Conservation (phyloP, 2,888 invertebrate genomes). For the Aspidiotus destructor region DNA sequence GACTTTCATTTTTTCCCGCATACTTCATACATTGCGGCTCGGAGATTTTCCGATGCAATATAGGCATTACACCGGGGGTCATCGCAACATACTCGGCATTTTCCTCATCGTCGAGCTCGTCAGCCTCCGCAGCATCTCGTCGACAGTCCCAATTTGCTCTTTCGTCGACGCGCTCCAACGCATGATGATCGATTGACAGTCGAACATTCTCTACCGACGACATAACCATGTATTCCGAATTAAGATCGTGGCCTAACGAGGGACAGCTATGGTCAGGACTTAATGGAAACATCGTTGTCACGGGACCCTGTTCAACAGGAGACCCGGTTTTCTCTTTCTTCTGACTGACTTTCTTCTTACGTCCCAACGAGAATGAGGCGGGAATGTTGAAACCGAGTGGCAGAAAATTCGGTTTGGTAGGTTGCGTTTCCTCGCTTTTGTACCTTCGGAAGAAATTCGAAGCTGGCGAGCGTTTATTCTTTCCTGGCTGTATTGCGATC, state of each 20-base stretch:
- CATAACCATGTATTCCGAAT: constrained; percentile 18
- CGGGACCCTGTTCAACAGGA: neutral
- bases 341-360: constrained; percentile 18
- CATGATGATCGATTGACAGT: constrained; percentile 12
- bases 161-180: constrained; percentile 19
- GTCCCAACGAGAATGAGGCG: constrained; percentile 31
- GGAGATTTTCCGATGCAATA: constrained; percentile 19
- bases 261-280: constrained; percentile 13
- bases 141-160: constrained; percentile 17
- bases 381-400: constrained; percentile 34
- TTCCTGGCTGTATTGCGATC: constrained; percentile 24
- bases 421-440: constrained; percentile 13
- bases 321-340: constrained; percentile 24
- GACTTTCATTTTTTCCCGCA: neutral
- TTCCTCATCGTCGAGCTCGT: constrained; percentile 12
- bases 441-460: constrained; percentile 21
- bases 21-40: constrained; percentile 17
- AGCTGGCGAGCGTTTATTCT: constrained; percentile 16
- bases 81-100: constrained; percentile 13
- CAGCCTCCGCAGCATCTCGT: neutral
- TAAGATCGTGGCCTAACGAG: constrained; percentile 21
- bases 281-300: constrained; percentile 22
- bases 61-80: constrained; percentile 19
- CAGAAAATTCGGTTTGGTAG: constrained; percentile 24
- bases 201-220: constrained; percentile 16